Evolutionary conservation across 2,888 invertebrate genomes (phyloP), one percentile per base, ranked within the genome.

Genomic region (Pyralis farinalis): DNA sequence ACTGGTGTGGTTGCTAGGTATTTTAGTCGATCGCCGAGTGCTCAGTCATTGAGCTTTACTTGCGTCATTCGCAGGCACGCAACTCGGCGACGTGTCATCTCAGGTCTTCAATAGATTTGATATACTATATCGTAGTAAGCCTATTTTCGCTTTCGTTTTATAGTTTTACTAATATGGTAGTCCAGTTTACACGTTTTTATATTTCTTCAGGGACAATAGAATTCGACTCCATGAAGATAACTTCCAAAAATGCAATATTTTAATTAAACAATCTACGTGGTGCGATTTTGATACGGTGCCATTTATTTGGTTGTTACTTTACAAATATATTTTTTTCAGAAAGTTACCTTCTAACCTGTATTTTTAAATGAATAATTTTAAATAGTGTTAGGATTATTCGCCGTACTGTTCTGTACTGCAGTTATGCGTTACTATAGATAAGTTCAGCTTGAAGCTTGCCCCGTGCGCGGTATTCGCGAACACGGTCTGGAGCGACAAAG

Each of bases 291-390:
- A 65, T 71, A 64, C 66, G 85, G 87, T 86, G 88, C 87, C 87
- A 87, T 87, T 68, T 73, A 58, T 81, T 84, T 65, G 82, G 84
- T 86, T 86, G 86, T 85, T 81, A 68, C 74, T 77, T 77, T 74
- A 77, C 69, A 72, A 63, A 67, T 68, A 69, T 65, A 59, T 71
- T 68, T 77, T n/a, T 72, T 71, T 74, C 67, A 69, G 12, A 71
- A 69, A 71, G 81, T 82, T 82, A 81, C 77, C 83, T 75, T 68
- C 61, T 58, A 60, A 58, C 58, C 61, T 63, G 53, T 66, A 62
- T 54, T 60, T 54, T 49, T 44, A 51, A 55, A n/a, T 43, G 51
- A 36, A 51, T 47, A 53, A 49, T 54, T 59, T 58, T 48, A 49
- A 47, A 51, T 63, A 63, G 53, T 50, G 49, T 41, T 65, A 63